Base-by-base conservation (phyloP, 2,113 vertebrate genomes). In the Sturnira hondurensis region DNA sequence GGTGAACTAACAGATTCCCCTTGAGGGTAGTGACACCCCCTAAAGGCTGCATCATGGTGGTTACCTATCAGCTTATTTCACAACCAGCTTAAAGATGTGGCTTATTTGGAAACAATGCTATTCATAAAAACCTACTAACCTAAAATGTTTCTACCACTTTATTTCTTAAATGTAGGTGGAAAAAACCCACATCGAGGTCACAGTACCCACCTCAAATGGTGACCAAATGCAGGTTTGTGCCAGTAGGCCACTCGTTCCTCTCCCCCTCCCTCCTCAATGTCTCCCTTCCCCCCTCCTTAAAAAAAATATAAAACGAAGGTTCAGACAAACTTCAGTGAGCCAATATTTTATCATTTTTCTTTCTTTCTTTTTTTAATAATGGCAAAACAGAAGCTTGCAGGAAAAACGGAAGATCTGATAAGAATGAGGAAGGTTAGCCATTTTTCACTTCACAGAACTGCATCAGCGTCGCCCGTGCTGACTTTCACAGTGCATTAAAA, bases 371-470 rank as follows among this genome's bases (percentile, higher is more conserved):
- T 20, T 58, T 97, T 97, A 89, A 98, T 98, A 98, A 97, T 93
- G 98, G 98, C 98, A 97, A 97, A 97, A 95, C 98, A 99, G 99
- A 99, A 99, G 98, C 98, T 98, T 97, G 98, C 99, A 98, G 99
- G 98, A 97, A 99, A 98, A 96, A 99, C 99, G 98, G 98, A 98
- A 98, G 99, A 99, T 83, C 98, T 98, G 98, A 98, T 99, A 98
- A 99, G 99, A 98, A 99, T 99, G 98, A 99, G 99, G 98, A 99
- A 99, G 99, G 99, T 99, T 98, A 99, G 99, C 98, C 93, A 31
- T 89, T 98, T 98, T 98, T 96, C 96, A 61, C 91, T 98, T 97
- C 97, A 94, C 96, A 43, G 20, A 96, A 88, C 89, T 92, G 90
- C 95, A 92, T 96, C 95, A 54, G 94, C 94, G 82, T 98, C 97